Conservation (phyloP, 2,888 invertebrate species). For the Drosophila nr. perissopoda region DNA sequence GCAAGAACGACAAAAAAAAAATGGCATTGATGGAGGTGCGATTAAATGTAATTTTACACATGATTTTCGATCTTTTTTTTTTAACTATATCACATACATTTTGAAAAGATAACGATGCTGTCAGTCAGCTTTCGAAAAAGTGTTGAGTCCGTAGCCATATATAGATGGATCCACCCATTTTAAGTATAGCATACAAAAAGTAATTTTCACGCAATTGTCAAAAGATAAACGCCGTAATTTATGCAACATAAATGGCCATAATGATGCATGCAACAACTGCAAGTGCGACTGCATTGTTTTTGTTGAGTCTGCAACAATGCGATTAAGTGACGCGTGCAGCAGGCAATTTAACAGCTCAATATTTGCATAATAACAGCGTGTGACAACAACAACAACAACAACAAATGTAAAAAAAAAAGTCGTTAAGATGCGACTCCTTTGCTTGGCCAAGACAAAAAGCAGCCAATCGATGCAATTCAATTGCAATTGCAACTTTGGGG, state of each 20-base stretch:
- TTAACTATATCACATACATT: neutral
- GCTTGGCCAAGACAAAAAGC: conserved; percentile 16
- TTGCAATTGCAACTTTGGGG: conserved; percentile 39
- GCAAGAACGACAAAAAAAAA: no score
- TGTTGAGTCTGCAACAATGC: conserved; percentile 56
- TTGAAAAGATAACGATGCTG: neutral
- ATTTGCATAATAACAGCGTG: conserved; percentile 82
- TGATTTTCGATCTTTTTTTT: neutral
- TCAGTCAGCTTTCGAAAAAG: conserved; percentile 7
- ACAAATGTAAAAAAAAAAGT: conserved; percentile 8
- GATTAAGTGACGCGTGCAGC: conserved; percentile 75
- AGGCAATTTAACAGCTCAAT: conserved; percentile 80
- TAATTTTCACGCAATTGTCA: conserved; percentile 60
- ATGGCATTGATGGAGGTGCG: neutral
- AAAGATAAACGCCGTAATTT: conserved; percentile 75
- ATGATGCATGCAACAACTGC: conserved; percentile 49
- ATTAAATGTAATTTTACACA: neutral
- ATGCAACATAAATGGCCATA: conserved; percentile 77
- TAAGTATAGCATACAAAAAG: conserved; percentile 13
- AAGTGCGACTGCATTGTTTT: conserved; percentile 30
- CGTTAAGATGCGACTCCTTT: conserved; percentile 14
- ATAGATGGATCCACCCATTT: conserved; percentile 9
- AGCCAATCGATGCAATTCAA: conserved; percentile 68
- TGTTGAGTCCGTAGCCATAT: neutral
- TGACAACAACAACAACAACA: conserved; percentile 58